Percentiles rank a stretch among this genome's conserved stretches.
Evolutionary conservation across 2,797 vertebrate genomes (phyloP).

Genomic region (Schizopygopsis pylzovi): DNA sequence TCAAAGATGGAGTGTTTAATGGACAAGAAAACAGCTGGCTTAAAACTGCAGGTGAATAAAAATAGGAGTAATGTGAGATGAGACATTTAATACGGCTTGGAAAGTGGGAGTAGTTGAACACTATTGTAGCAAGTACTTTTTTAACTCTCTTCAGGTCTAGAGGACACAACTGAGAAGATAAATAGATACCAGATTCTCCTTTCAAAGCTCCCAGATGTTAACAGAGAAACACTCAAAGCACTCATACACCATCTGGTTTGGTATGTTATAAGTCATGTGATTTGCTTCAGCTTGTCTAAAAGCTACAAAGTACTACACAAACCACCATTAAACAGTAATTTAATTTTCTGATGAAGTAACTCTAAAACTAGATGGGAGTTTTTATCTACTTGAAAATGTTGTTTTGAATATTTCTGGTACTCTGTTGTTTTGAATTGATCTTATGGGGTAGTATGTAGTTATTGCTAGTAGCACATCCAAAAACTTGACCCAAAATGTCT

Average conservation of each 20-base stretch:
- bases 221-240: constrained; percentile 78
- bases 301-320: not conserved
- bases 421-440: not conserved
- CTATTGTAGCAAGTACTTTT: not conserved
- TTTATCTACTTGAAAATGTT: not conserved
- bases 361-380: not conserved
- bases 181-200: constrained; percentile 75
- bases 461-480: not conserved
- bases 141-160: constrained; percentile 62
- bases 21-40: constrained; percentile 70
- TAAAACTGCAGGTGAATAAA: constrained; percentile 61
- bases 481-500: not conserved
- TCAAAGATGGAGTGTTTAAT: constrained; percentile 80
- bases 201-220: constrained; percentile 74
- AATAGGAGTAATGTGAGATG: not conserved
- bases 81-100: not conserved
- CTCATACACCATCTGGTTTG: constrained; percentile 83
- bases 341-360: not conserved
- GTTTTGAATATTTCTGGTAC: not conserved
- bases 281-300: not conserved
- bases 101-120: not conserved
- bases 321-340: not conserved
- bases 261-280: constrained; percentile 60
- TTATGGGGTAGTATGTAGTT: not conserved
- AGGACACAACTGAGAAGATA: constrained; percentile 70